These are phyloP conservation scores for Drosophila paulistorum DNA, from an alignment of 1,140 invertebrate species.

Conservation along the genomic window DNA sequence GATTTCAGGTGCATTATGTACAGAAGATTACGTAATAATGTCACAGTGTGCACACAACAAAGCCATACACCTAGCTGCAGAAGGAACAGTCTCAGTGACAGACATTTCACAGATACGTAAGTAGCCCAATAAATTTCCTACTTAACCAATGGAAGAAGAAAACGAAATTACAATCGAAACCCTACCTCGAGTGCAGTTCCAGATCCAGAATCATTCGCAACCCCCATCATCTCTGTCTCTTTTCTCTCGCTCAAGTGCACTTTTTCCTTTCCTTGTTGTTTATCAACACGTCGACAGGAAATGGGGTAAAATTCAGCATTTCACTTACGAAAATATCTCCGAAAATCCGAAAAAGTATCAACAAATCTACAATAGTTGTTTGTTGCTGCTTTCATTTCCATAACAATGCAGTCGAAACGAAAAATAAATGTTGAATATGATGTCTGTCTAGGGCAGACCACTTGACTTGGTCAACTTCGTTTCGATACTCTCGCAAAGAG, in stretches of 20 bases:
- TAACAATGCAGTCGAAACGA: conserved; percentile 46
- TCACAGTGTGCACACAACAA: conserved; percentile 83
- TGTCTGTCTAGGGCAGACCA: conserved; percentile 12
- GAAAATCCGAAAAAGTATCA: conserved; percentile 34
- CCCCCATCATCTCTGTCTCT: background rate
- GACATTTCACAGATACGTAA: conserved; percentile 83
- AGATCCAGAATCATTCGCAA: background rate
- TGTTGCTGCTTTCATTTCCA: conserved; percentile 53
- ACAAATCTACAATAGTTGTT: conserved; percentile 48
- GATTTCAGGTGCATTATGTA: conserved; percentile 83
- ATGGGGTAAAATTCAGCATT: conserved; percentile 53
- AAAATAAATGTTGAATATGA: conserved; percentile 3
- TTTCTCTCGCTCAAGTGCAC: conserved; percentile 26
- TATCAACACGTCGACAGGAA: conserved; percentile 75
- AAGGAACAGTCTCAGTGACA: conserved; percentile 83
- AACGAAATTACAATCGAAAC: no score
- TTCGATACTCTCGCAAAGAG: background rate
- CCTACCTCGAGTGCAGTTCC: no score
- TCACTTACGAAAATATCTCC: conserved; percentile 51
- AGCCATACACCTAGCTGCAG: conserved; percentile 83
- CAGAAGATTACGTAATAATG: conserved; percentile 83
- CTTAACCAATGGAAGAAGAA: conserved; percentile 26
- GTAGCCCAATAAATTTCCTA: conserved; percentile 68
- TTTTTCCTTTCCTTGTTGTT: conserved; percentile 47
- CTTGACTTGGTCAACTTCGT: conserved; percentile 29